These are phyloP conservation scores for Idaea straminata DNA, from an alignment of 2,888 invertebrate species.

Conservation along the genomic window DNA sequence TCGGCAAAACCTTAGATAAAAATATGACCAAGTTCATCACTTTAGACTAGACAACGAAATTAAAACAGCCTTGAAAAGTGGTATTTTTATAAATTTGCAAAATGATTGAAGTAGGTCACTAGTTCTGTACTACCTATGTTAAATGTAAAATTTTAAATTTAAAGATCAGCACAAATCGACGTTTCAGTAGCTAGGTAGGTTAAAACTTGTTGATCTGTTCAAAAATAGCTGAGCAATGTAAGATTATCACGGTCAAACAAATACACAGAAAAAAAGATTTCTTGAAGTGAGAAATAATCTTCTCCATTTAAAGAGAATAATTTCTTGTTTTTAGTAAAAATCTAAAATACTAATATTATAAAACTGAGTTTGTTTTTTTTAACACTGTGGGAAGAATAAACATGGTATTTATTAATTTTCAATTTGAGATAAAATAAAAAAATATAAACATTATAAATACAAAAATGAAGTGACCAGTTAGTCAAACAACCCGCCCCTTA, in stretches of 20 bases:
- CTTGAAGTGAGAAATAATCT: no score
- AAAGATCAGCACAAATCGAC: background rate
- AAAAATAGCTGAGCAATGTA: background rate
- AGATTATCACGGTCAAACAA: background rate
- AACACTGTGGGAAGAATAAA: no score
- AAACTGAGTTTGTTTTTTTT: no score
- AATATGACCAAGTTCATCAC: background rate
- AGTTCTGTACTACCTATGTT: no score
- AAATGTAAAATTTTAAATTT: background rate
- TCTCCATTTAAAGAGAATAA: no score
- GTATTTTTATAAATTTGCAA: background rate
- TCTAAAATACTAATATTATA: no score
- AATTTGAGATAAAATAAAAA: no score
- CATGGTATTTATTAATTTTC: no score
- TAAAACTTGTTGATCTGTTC: background rate
- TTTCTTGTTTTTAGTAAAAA: no score
- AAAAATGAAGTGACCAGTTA: no score
- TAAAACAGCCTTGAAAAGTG: background rate
- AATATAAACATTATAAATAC: no score
- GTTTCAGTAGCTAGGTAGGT: background rate
- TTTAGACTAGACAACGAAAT: background rate
- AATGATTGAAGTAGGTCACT: background rate
- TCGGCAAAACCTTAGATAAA: background rate
- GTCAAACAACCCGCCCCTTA: no score
- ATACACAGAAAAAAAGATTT: background rate